These are phyloP conservation scores for Goniozus legneri DNA, from an alignment of 1,140 invertebrate species.

Conservation along the genomic window DNA sequence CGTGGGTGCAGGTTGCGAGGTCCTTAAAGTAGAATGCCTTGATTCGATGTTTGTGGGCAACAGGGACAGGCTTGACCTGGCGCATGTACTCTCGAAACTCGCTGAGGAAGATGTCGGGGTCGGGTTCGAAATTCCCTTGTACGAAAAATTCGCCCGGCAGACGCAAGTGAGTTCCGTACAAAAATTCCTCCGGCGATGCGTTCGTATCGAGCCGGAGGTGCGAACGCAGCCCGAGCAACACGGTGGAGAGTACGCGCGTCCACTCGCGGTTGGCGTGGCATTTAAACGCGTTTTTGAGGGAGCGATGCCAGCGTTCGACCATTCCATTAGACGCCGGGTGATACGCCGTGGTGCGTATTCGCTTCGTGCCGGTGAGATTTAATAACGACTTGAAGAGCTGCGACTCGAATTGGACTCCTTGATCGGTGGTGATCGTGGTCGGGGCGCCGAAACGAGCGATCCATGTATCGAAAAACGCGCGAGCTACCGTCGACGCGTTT, in stretches of 20 bases:
- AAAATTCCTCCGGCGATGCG: no score
- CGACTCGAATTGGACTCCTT: constrained; percentile 5
- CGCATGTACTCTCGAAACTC: no score
- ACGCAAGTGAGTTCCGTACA: no score
- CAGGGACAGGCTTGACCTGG: no score
- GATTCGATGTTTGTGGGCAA: no score
- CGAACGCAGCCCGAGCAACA: constrained; percentile 1
- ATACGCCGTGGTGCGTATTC: neutral
- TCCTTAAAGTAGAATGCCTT: no score
- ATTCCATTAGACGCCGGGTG: constrained; percentile 3
- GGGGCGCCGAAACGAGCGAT: constrained; percentile 2
- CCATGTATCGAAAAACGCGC: neutral
- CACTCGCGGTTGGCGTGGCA: neutral
- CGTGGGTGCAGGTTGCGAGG: no score
- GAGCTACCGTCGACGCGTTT: neutral
- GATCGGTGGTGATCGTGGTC: constrained; percentile 5
- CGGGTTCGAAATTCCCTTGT: no score
- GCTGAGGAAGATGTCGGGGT: no score
- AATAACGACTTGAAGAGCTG: neutral
- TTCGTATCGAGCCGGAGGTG: no score
- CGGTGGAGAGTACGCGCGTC: neutral
- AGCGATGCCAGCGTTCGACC: constrained; percentile 4
- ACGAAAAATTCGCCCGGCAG: no score
- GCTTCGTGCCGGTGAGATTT: neutral
- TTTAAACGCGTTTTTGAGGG: neutral